phyloP scores from a whole-genome alignment of 64 coral and sea anemone genomes.

The Pocillopora damicornis region DNA sequence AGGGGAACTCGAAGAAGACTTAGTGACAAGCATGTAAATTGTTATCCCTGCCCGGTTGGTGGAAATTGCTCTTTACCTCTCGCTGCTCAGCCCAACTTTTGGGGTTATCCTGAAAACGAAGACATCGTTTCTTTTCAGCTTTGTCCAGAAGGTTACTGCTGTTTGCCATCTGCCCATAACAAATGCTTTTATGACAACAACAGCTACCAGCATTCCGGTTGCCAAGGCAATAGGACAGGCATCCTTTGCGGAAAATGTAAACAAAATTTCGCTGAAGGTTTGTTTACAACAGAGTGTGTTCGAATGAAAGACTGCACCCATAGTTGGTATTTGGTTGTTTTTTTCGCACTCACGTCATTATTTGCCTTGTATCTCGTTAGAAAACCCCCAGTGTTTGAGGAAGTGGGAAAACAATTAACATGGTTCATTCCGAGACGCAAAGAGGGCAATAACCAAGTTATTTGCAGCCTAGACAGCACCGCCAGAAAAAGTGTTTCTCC shows the following conservation, averaged over 20 bases:
- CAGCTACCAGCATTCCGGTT: slow-evolving; percentile 18
- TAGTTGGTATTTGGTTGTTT: neutral
- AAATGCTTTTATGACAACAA: slow-evolving; percentile 6
- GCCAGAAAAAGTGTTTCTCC: no score
- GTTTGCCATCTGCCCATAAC: slow-evolving; percentile 2
- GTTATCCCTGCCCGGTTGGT: slow-evolving; percentile 17
- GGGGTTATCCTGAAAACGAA: slow-evolving; percentile 5
- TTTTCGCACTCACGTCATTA: neutral
- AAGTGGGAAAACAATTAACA: neutral
- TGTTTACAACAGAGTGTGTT: slow-evolving; percentile 1
- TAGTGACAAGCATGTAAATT: neutral
- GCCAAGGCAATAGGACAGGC: slow-evolving; percentile 36
- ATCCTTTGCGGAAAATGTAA: slow-evolving; percentile 37
- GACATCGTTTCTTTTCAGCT: neutral
- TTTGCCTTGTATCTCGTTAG: slow-evolving; percentile 8
- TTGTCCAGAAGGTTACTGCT: slow-evolving; percentile 45
- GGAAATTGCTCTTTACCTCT: slow-evolving; percentile 7
- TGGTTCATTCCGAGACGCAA: slow-evolving; percentile 2
- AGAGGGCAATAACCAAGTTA: neutral
- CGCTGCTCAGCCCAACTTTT: slow-evolving; percentile 27
- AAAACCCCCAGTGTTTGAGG: slow-evolving; percentile 18
- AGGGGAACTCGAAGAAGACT: neutral
- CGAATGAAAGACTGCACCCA: neutral
- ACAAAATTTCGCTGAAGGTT: neutral
- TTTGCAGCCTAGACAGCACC: neutral